Evolutionary conservation across 2,113 vertebrate species (phyloP).

Genomic region (Phainopepla nitens): DNA sequence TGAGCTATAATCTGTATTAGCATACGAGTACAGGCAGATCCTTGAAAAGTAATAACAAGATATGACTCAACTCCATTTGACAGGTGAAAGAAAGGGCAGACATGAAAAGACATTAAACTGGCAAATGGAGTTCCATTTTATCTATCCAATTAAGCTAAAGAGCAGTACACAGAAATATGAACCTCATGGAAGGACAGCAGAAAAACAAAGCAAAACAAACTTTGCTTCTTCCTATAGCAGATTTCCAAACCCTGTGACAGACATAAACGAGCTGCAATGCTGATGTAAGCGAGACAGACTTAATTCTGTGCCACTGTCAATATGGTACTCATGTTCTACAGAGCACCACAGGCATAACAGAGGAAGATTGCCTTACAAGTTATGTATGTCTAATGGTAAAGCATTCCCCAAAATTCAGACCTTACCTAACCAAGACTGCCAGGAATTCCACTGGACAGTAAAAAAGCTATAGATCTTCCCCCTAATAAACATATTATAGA

Average conservation of each 20-base stretch:
- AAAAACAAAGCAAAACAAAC: not conserved
- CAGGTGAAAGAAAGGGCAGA: slow-evolving; percentile 4
- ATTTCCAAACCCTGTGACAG: not conserved
- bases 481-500: not conserved
- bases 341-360: not conserved
- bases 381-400: not conserved
- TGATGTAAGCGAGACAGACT: not conserved
- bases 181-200: not conserved
- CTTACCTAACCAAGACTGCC: not conserved
- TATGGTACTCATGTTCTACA: not conserved
- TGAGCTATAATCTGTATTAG: not conserved
- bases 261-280: not conserved
- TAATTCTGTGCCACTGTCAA: not conserved
- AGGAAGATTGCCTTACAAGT: not conserved
- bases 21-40: not conserved
- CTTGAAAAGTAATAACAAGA: not conserved
- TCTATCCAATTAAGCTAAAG: not conserved
- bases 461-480: not conserved
- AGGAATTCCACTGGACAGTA: not conserved
- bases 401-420: not conserved
- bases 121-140: not conserved
- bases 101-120: not conserved
- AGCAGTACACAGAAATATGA: not conserved
- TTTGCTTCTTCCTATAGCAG: not conserved
- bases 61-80: not conserved